Percentiles rank a stretch among this genome's conserved stretches.
phyloP scores from a whole-genome alignment of 2,797 vertebrate species.

The Aulostomus chinensis region DNA sequence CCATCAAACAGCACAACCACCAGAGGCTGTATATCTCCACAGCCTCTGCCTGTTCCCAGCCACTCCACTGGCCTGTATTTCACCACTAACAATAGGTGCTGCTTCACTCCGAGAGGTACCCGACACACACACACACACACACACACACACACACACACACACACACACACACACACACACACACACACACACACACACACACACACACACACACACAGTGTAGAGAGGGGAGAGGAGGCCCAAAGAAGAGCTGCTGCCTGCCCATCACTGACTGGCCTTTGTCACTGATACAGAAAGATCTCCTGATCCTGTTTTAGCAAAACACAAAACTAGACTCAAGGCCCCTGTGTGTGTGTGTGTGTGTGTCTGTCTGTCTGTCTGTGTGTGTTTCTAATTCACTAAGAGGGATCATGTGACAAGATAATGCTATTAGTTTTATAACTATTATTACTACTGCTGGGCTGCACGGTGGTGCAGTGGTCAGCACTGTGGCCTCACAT shows the following conservation, averaged over 20 bases:
- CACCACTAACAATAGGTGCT: constrained; percentile 63
- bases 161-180: constrained; percentile 39
- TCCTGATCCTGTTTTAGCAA: constrained; percentile 60
- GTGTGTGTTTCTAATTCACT: constrained; percentile 21
- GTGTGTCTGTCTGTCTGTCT: constrained; percentile 7
- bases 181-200: neutral
- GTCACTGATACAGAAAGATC: constrained; percentile 61
- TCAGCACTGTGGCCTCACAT: too few species aligned
- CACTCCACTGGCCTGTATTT: constrained; percentile 59
- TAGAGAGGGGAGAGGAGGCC: constrained; percentile 55
- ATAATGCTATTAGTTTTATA: constrained; percentile 10
- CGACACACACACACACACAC: constrained; percentile 51
- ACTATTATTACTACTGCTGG: constrained; percentile 6
- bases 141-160: constrained; percentile 43
- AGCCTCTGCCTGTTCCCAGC: constrained; percentile 72
- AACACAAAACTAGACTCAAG: constrained; percentile 45
- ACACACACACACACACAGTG: constrained; percentile 26
- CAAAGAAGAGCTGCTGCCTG: constrained; percentile 60
- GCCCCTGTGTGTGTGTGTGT: constrained; percentile 19
- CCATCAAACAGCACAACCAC: constrained; percentile 66
- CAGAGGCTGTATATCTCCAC: constrained; percentile 65
- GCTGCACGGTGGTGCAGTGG: too few species aligned
- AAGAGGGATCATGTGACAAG: too few species aligned
- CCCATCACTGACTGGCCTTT: constrained; percentile 67
- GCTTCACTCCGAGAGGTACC: constrained; percentile 54